These are phyloP conservation scores for Gymnopithys bicolor DNA, from an alignment of 2,797 vertebrate species.

Conservation along the genomic window DNA sequence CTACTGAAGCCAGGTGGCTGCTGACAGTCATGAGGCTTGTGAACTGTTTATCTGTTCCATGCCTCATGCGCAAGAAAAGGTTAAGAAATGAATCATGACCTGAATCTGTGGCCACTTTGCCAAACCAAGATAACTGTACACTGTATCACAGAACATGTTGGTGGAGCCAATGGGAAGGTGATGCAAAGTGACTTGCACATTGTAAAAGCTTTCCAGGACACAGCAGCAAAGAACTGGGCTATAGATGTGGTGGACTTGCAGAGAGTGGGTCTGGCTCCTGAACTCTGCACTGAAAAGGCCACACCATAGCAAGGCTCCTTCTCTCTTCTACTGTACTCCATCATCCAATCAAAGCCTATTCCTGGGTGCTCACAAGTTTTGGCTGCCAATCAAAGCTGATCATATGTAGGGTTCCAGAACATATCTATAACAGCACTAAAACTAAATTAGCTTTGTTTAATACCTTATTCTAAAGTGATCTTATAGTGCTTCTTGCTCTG, in stretches of 20 bases:
- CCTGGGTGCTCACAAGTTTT: neutral
- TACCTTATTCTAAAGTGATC: neutral
- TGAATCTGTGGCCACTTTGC: neutral
- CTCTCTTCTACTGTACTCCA: neutral
- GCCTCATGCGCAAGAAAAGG: neutral
- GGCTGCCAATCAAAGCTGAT: neutral
- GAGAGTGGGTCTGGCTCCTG: neutral
- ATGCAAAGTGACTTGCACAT: neutral
- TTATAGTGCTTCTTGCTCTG: neutral
- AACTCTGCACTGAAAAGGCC: neutral
- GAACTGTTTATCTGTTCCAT: neutral
- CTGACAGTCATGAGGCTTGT: neutral
- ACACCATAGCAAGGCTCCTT: neutral
- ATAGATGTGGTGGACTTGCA: fast-evolving
- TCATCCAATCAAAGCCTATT: neutral
- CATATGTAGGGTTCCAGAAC: neutral
- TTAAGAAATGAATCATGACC: neutral
- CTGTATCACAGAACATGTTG: neutral
- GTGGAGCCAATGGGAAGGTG: neutral
- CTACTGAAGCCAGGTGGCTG: neutral
- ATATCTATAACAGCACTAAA: neutral
- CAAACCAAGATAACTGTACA: neutral
- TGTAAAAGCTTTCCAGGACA: neutral
- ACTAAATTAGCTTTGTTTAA: neutral
- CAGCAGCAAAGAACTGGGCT: neutral